These are phyloP conservation scores for Drosophila sturtevanti DNA, from an alignment of 1,140 invertebrate genomes.

Conservation along the genomic window DNA sequence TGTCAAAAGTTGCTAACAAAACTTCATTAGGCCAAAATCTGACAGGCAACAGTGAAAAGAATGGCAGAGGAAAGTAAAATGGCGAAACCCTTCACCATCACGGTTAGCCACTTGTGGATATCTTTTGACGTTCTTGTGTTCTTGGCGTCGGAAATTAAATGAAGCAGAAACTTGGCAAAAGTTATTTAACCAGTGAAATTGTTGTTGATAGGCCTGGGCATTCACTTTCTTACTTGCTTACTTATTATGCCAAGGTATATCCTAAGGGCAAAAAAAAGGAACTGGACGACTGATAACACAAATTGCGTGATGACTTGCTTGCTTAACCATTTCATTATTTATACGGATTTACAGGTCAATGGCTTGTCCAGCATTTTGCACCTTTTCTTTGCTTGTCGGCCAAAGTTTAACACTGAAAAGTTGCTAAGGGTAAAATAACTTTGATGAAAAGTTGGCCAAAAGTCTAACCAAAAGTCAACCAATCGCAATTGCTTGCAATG, in stretches of 20 bases:
- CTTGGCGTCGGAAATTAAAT: constrained; percentile 56
- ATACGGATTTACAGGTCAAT: constrained; percentile 9
- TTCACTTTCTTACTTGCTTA: constrained; percentile 17
- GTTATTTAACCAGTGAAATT: constrained; percentile 50
- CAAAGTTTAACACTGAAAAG: constrained; percentile 68
- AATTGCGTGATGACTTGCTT: constrained; percentile 9
- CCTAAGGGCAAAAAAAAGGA: constrained; percentile 4
- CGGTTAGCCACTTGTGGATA: constrained; percentile 69
- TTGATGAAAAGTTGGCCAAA: constrained; percentile 56
- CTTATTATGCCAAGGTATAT: constrained; percentile 22
- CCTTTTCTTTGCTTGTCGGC: constrained; percentile 26
- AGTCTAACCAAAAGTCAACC: constrained; percentile 37
- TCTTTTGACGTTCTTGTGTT: constrained; percentile 23
- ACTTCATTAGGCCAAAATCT: constrained; percentile 72
- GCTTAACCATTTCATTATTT: not conserved
- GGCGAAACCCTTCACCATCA: constrained; percentile 36
- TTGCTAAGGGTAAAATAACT: constrained; percentile 73
- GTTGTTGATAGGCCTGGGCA: constrained; percentile 42
- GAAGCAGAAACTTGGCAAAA: constrained; percentile 65
- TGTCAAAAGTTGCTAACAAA: constrained; percentile 60
- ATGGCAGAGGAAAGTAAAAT: not conserved
- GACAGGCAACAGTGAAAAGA: constrained; percentile 51
- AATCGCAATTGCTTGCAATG: constrained; percentile 48
- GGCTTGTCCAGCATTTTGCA: constrained; percentile 6
- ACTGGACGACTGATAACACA: not conserved